Evolutionary conservation across 2,113 vertebrate species (phyloP), one percentile per base, ranked within the genome.

Genomic region (Datnioides undecimradiatus): DNA sequence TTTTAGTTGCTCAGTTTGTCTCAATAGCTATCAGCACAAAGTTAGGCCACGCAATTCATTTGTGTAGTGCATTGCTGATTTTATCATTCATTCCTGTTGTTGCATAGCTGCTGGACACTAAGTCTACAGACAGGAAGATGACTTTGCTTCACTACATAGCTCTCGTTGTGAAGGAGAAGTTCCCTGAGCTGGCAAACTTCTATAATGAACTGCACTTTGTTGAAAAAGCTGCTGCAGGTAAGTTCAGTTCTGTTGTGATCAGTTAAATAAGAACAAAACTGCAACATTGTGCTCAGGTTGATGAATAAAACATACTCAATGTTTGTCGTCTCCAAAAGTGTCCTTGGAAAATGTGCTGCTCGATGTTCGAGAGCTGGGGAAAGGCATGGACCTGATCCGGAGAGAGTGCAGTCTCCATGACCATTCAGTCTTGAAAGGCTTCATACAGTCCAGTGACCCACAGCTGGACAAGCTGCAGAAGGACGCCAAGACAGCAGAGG

Each of bases 81-180:
- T 43, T 77, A 6, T 2, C 5, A 19, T 76, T 41, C 1, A 27
- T 52, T 73, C 33, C 19, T 73, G 48, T 65, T 69, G 33, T 51
- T 5, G 54, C 45, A 9, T 91, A 99, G 98, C 95, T 99, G 66
- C 90, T 98, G 93, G 97, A 99, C 94, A 99, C 98, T n/a, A 99
- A 99, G 60, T 99, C 98, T 1, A 99, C 98, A 0, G 98, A 99
- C 94, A 95, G 98, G 67, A 99, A 98, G 86, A 95, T 99, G 94
- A 99, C 98, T 0, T 76, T 99, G 87, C 95, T 99, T 80, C 97
- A 99, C 86, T 99, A 98, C 95, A 98, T 99, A 0, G 97, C 97
- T 27, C 93, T 99, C 73, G 97, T 96, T 0, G 96, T 98, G 83
- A 96, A 97, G 90, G 97, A 99, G 94, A 99, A 98, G 82, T 99